phyloP scores from a whole-genome alignment of 2,888 invertebrate genomes.

The Lissonota sp. region DNA sequence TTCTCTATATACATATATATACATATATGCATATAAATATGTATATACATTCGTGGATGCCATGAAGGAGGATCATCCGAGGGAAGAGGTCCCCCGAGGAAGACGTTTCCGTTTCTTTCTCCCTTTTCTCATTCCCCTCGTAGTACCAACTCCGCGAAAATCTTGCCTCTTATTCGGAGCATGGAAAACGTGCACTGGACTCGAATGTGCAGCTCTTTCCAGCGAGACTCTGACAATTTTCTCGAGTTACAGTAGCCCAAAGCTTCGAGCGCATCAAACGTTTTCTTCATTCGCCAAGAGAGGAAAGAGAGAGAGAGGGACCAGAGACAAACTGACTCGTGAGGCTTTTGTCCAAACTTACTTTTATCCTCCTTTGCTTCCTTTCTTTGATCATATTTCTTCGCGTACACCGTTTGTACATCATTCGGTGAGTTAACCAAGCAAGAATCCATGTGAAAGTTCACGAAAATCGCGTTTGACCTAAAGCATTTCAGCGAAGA shows the following conservation, averaged over 20 bases:
- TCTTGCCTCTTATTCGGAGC: slow-evolving; percentile 37
- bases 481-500: no score
- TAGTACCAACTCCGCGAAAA: slow-evolving; percentile 37
- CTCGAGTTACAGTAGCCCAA: slow-evolving; percentile 30
- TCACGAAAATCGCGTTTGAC: no score
- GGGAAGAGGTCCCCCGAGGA: slow-evolving; percentile 54
- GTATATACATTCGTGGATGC: slow-evolving; percentile 1
- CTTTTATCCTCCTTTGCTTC: not conserved
- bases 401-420: no score
- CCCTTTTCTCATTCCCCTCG: not conserved
- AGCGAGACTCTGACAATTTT: slow-evolving; percentile 25
- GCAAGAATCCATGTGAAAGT: no score
- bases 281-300: slow-evolving; percentile 19
- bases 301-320: not conserved
- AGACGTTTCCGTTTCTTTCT: slow-evolving; percentile 43
- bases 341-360: slow-evolving; percentile 15
- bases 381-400: not conserved
- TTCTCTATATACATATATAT: not conserved
- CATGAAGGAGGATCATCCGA: slow-evolving; percentile 49
- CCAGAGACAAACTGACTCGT: not conserved
- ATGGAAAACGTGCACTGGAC: slow-evolving; percentile 56
- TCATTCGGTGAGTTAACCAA: no score
- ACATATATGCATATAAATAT: slow-evolving; percentile 2
- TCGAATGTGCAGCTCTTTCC: slow-evolving; percentile 48
- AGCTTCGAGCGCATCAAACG: slow-evolving; percentile 36